Percentiles rank a stretch among this genome's conserved stretches.
These are phyloP conservation scores for Sebastes paucispinis DNA, from an alignment of 2,797 vertebrate genomes.

Conservation along the genomic window DNA sequence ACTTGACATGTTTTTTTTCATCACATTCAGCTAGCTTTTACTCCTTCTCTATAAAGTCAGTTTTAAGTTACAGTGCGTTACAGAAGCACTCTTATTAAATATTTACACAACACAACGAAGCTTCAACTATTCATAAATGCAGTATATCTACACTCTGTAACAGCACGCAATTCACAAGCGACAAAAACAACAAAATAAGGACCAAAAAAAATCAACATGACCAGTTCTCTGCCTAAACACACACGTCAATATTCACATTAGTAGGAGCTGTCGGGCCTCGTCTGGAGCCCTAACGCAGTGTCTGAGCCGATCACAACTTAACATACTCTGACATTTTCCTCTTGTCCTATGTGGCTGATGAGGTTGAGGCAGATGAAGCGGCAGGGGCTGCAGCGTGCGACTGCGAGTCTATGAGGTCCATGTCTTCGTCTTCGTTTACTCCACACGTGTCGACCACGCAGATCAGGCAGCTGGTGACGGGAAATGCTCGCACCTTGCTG, in stretches of 20 bases:
- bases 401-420: constrained; percentile 76
- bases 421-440: constrained; percentile 94
- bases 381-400: constrained; percentile 37
- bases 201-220: neutral
- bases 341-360: constrained; percentile 47
- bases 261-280: neutral
- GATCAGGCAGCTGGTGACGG: constrained; percentile 97
- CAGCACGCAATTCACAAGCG: neutral
- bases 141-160: constrained; percentile 1
- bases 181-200: constrained; percentile 1
- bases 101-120: constrained; percentile 12
- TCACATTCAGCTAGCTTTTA: neutral
- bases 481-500: constrained; percentile 94
- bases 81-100: neutral
- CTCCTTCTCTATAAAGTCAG: neutral
- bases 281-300: neutral
- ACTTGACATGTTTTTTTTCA: neutral
- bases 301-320: neutral
- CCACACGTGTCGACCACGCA: constrained; percentile 97
- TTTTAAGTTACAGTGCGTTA: neutral
- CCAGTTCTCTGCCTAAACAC: neutral
- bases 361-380: constrained; percentile 54
- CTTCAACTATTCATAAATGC: neutral
- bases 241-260: neutral
- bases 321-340: neutral